Percentiles rank a stretch among this genome's conserved stretches.
Evolutionary conservation across 2,797 vertebrate species (phyloP).

Genomic region (Micrastur ruficollis): DNA sequence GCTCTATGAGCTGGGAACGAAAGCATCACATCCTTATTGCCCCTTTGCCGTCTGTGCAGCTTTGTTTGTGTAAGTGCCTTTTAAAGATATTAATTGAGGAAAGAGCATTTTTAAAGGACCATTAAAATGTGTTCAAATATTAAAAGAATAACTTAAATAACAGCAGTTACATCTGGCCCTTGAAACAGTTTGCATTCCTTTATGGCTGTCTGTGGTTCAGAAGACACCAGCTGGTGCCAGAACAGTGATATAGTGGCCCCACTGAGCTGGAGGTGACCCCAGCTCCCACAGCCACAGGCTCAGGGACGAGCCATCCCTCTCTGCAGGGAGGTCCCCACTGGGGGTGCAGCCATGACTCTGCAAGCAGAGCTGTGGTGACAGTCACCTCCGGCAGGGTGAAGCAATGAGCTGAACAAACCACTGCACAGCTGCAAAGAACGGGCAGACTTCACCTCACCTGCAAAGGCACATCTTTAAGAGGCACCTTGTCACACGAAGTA

Average conservation of each 20-base stretch:
- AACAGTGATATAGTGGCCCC: fast-evolving
- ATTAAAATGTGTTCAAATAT: neutral
- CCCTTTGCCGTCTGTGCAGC: neutral
- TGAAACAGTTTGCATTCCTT: neutral
- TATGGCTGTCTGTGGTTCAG: neutral
- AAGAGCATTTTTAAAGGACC: neutral
- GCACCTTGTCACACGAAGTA: neutral
- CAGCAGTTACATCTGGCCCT: neutral
- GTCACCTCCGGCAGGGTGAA: neutral
- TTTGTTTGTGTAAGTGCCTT: neutral
- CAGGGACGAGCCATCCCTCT: neutral
- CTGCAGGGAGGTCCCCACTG: neutral
- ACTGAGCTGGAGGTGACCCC: neutral
- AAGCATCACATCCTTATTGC: neutral
- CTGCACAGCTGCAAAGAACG: neutral
- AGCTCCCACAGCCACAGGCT: neutral
- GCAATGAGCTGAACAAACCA: neutral
- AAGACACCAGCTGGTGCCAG: neutral
- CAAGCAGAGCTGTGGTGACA: neutral
- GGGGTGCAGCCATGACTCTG: neutral
- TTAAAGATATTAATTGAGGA: neutral
- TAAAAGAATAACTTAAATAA: neutral
- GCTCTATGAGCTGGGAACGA: fast-evolving
- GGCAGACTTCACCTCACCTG: neutral
- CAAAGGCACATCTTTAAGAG: neutral